Evolutionary conservation across 1,140 invertebrate species (phyloP), one percentile per base, ranked within the genome.

Genomic region (Pomacea maculata): DNA sequence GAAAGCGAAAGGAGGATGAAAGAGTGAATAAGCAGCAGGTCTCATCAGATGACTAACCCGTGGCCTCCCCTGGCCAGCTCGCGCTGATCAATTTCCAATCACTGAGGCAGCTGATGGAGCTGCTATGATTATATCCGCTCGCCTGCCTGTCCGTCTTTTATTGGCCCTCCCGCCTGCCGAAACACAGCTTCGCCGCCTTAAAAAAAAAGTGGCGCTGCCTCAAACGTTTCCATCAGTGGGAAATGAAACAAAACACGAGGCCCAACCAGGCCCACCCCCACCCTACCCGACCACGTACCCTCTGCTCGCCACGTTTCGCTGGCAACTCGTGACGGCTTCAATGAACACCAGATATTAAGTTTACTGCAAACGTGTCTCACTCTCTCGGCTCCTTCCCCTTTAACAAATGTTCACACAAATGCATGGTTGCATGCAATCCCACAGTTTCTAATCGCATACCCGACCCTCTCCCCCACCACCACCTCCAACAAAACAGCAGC

Each of bases 21-120:
- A 72, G 70, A 73, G 70, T n/a, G 78, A 79, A 67, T 70, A 67
- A 72, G 78, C 68, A 67, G 70, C 65, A 79, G n/a, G 57, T 75
- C 73, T 75, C 73, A 75, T 57, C 73, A 57, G 73, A 75, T 75
- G 73, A 75, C 73, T 75, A 75, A 75, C 73, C n/a, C 73, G n/a
- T n/a, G 21, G 52, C 55, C 73, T 57, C 14, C n/a, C 73, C 54
- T n/a, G 73, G 21, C 52, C 73, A 75, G 29, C n/a, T 52, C 11
- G 73, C 73, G n/a, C 57, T 75, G 73, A 75, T 75, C 73, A 75
- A 75, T 75, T 75, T 75, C 73, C 73, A 75, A 75, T 54, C 54
- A 75, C 29, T n/a, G 67, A 70, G 55, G 45, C 73, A 75, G 73
- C 73, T 75, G 73, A 75, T 75, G 73, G 73, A 52, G 52, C 55